Base-by-base conservation (phyloP, 2,113 vertebrate species). In the Cyphomyrus plagiostoma region DNA sequence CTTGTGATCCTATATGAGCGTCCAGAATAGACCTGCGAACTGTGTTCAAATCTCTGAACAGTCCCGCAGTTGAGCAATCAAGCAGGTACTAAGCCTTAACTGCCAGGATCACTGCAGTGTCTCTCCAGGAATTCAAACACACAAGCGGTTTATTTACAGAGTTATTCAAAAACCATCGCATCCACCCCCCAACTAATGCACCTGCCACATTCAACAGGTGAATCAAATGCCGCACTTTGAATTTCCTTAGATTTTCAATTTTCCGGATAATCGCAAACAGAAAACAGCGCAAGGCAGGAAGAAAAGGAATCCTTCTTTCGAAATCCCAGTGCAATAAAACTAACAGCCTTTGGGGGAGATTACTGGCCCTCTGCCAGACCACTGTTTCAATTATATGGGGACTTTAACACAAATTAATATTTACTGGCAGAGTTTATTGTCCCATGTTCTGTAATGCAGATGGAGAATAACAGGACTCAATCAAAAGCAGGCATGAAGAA, bases 371-470 rank as follows among this genome's bases (percentile, higher is more conserved):
- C 26, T 42, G 56, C 58, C 56, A 70, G 56, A 26, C 82, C 62
- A 26, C 83, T 1, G 56, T 62, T 89, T 86, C 89, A 86, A 70
- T 70, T 89, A 70, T 42, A 86, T 70, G 21, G 53, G 83, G 42
- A 89, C 82, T 89, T 86, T 52, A 86, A 39, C 52, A 62, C 39
- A 30, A 86, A 89, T 89, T 70, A 86, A 89, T 89, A 86, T 89
- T 86, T 70, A 86, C 56, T 26, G 30, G 35, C 56, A 53, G 23
- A 89, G 21, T 84, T 89, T 62, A 89, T 89, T 58, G 48, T 46
- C 89, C 53, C 19, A 66, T 66, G 52, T 50, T 89, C 53, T 89
- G 74, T 89, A 89, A 82, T 53, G 35, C 52, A 62, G 80, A 48
- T 56, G 6, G 17, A 45, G 83, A 80, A 80, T 80, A 80, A 80